These are phyloP conservation scores for Ursus arctos DNA, from an alignment of 2,113 vertebrate genomes.

Conservation along the genomic window DNA sequence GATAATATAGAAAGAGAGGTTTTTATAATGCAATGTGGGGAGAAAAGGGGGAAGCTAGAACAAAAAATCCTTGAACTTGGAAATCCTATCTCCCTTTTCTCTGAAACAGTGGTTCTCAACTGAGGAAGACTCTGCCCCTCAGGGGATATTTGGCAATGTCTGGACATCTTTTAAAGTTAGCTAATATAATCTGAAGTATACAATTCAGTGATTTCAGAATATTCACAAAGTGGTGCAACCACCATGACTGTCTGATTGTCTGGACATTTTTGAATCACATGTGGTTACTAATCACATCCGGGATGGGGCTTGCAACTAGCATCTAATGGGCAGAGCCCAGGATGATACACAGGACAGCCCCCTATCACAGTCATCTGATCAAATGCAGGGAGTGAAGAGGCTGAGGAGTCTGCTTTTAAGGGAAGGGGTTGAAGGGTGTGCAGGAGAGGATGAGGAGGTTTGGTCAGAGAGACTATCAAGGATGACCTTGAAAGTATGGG, in stretches of 20 bases:
- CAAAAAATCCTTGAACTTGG: neutral
- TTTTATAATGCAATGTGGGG: constrained; percentile 24
- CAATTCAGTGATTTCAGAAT: neutral
- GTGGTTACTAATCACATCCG: neutral
- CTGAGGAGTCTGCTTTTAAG: neutral
- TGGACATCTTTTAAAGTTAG: neutral
- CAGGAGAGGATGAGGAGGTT: neutral
- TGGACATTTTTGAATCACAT: neutral
- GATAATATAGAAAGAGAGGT: neutral
- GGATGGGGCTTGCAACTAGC: neutral
- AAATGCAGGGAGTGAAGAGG: neutral
- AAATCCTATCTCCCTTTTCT: neutral
- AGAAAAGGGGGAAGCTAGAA: neutral
- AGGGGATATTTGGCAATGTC: neutral
- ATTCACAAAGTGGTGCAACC: neutral
- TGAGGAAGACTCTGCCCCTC: neutral
- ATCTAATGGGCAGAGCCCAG: neutral
- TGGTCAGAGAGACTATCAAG: neutral
- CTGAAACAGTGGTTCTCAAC: neutral
- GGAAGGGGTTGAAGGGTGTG: neutral
- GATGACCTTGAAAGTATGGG: neutral
- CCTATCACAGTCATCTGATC: neutral
- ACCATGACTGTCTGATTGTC: neutral
- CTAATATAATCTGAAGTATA: neutral
- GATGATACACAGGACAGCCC: neutral